These are phyloP conservation scores for Cataglyphis rosenhaueri DNA, from an alignment of 2,888 invertebrate species.

Conservation along the genomic window DNA sequence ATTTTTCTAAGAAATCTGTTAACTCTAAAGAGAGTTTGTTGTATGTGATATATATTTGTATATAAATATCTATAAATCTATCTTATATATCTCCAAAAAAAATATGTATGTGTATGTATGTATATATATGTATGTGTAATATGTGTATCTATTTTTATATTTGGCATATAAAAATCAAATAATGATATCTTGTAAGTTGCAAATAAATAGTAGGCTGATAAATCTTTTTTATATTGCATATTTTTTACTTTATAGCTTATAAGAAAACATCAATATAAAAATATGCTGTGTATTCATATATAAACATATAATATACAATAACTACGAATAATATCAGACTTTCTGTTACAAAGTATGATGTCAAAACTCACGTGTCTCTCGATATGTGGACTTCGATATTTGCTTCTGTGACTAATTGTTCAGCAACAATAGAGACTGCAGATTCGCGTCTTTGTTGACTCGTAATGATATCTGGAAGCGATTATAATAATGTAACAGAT, in stretches of 20 bases:
- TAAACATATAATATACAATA: slow-evolving; percentile 10
- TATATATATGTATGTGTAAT: neutral
- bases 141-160: slow-evolving; percentile 3
- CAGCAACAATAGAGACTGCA: slow-evolving; percentile 75
- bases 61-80: slow-evolving; percentile 18
- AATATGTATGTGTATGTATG: neutral
- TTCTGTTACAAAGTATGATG: neutral
- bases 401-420: slow-evolving; percentile 78
- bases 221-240: neutral
- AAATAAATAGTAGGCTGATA: neutral
- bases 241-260: neutral
- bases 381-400: slow-evolving; percentile 76
- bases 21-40: too few species aligned
- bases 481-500: neutral
- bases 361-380: slow-evolving; percentile 43
- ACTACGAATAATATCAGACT: slow-evolving; percentile 19
- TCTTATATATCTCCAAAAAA: neutral
- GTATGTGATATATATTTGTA: neutral
- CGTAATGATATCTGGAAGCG: slow-evolving; percentile 73
- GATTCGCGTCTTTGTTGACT: slow-evolving; percentile 74
- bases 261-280: slow-evolving; percentile 31
- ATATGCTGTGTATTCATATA: slow-evolving; percentile 8
- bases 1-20: neutral
- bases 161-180: neutral
- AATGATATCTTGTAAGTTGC: slow-evolving; percentile 3